phyloP scores from a whole-genome alignment of 2,797 vertebrate species.

The Tolypeutes matacus region DNA sequence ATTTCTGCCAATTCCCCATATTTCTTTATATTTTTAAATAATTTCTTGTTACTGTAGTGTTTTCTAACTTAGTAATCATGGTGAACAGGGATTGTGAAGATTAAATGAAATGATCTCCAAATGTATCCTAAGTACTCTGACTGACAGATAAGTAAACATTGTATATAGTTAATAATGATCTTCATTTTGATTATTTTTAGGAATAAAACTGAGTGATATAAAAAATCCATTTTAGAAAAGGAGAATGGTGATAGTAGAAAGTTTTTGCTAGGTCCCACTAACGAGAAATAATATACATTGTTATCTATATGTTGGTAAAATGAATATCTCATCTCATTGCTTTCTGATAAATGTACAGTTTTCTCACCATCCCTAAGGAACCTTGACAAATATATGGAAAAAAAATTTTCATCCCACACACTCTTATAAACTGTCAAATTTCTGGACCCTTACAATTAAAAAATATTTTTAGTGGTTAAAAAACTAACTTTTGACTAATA shows the following conservation, averaged over 20 bases:
- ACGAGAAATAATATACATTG: background rate
- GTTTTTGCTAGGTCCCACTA: background rate
- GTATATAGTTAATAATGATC: too few relatives aligned
- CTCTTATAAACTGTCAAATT: too few relatives aligned
- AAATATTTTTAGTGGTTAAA: too few relatives aligned
- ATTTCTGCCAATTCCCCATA: too few relatives aligned
- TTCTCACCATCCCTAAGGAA: background rate
- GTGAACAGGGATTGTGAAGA: background rate
- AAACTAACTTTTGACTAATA: too few relatives aligned
- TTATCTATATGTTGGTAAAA: background rate
- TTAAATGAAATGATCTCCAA: background rate
- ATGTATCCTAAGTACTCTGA: too few relatives aligned
- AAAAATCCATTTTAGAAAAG: background rate
- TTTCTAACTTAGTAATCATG: background rate
- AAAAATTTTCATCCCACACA: too few relatives aligned
- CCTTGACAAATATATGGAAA: background rate
- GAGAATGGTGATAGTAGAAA: background rate
- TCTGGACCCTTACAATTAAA: too few relatives aligned
- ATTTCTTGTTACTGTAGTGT: background rate
- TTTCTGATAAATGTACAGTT: background rate
- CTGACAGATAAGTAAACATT: background rate
- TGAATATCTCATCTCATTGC: background rate
- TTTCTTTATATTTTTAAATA: background rate
- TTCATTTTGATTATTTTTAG: background rate
- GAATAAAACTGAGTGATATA: background rate